phyloP scores from a whole-genome alignment of 2,888 invertebrate genomes.

The Melanostoma scalare region DNA sequence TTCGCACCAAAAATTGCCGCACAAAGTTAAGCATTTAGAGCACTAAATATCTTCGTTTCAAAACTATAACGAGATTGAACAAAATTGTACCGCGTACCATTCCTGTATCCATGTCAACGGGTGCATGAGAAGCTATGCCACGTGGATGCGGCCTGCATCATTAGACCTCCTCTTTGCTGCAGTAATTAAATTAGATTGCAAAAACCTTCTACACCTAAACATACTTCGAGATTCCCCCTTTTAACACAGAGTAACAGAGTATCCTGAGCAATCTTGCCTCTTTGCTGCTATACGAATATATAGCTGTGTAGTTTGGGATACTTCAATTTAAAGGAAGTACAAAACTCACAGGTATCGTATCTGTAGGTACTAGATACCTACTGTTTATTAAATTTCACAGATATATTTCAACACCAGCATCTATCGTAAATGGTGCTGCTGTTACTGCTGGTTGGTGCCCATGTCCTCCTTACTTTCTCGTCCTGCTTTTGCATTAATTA shows the following conservation, averaged over 20 bases:
- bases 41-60: too few relatives aligned
- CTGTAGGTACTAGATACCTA: not conserved
- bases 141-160: conserved; percentile 57
- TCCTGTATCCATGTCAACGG: conserved; percentile 30
- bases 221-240: conserved; percentile 5
- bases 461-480: not conserved
- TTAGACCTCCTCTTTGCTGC: conserved; percentile 57
- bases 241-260: not conserved
- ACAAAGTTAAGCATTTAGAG: too few relatives aligned
- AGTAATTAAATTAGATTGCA: conserved; percentile 65
- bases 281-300: not conserved
- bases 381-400: not conserved
- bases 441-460: conserved; percentile 6
- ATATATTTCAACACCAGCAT: conserved; percentile 3
- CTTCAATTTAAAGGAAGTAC: conserved; percentile 11
- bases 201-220: not conserved
- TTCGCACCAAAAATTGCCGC: too few relatives aligned
- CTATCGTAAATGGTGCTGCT: conserved; percentile 13
- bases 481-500: conserved; percentile 56
- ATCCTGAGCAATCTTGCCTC: not conserved
- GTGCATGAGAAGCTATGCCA: conserved; percentile 15
- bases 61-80: too few relatives aligned
- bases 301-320: not conserved
- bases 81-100: too few relatives aligned
- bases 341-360: not conserved